Conservation (phyloP, 2,888 invertebrate genomes). For the Chironomus tentans region DNA sequence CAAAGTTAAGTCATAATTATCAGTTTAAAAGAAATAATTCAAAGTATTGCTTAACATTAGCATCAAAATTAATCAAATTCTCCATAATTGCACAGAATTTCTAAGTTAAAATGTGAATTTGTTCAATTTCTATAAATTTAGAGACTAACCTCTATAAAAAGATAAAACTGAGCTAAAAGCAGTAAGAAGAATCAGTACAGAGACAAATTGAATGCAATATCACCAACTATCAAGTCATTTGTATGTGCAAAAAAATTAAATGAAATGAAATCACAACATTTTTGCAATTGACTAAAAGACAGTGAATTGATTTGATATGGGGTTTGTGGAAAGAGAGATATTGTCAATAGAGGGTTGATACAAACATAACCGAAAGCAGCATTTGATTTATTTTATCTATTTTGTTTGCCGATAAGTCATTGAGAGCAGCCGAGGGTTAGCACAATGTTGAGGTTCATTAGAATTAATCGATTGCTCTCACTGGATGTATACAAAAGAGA, state of each 20-base stretch:
- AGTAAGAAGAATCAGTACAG: too few species aligned
- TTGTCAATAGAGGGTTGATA: conserved; percentile 1
- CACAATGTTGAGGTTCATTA: conserved; percentile 16
- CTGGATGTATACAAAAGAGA: conserved; percentile 11
- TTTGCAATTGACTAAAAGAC: conserved; percentile 22
- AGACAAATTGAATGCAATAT: too few species aligned
- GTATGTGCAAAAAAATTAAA: background rate
- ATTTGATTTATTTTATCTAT: conserved; percentile 13
- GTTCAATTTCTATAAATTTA: too few species aligned
- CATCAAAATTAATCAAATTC: too few species aligned
- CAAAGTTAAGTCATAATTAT: too few species aligned
- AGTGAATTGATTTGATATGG: conserved; percentile 24
- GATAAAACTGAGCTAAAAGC: too few species aligned
- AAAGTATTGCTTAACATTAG: too few species aligned
- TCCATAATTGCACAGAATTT: too few species aligned
- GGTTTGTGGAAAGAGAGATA: background rate
- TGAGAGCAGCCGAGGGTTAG: conserved; percentile 1
- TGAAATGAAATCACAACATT: conserved; percentile 21
- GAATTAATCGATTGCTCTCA: conserved; percentile 24
- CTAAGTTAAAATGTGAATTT: too few species aligned
- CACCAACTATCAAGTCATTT: too few species aligned
- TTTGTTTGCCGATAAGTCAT: background rate
- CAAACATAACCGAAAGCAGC: background rate
- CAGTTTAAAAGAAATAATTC: too few species aligned
- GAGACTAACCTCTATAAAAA: too few species aligned